Evolutionary conservation across 1,140 invertebrate species (phyloP).

Genomic region (Prorops nasuta): DNA sequence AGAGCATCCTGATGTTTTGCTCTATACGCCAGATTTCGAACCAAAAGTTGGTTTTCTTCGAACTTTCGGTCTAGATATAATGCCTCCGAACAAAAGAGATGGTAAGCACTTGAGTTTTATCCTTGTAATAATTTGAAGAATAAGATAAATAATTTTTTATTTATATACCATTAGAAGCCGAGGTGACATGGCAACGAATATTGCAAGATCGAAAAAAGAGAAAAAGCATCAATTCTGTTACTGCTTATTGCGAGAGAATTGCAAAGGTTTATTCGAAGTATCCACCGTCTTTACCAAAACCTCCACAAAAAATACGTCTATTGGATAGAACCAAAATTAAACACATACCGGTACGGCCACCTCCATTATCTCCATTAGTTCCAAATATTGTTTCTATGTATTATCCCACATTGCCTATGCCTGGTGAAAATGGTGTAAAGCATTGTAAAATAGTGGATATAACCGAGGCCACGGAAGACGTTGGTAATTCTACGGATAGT

Average conservation of each 20-base stretch:
- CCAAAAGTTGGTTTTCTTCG: conserved; percentile 49
- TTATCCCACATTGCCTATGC: conserved; percentile 37
- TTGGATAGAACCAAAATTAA: conserved; percentile 42
- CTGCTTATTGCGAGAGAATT: conserved; percentile 50
- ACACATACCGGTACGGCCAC: conserved; percentile 34
- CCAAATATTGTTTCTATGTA: conserved; percentile 36
- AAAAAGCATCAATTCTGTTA: conserved; percentile 48
- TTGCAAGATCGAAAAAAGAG: conserved; percentile 53
- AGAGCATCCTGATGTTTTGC: conserved; percentile 49
- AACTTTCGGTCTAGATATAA: conserved; percentile 49
- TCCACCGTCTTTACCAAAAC: conserved; percentile 39
- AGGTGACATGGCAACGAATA: conserved; percentile 53
- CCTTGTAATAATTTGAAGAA: neutral
- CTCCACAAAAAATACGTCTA: conserved; percentile 43
- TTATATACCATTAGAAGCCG: conserved; percentile 43
- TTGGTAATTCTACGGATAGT: conserved; percentile 23
- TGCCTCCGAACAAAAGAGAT: conserved; percentile 48
- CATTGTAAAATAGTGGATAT: conserved; percentile 37
- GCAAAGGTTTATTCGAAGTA: conserved; percentile 45
- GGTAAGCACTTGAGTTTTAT: conserved; percentile 29
- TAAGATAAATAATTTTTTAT: neutral
- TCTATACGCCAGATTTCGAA: conserved; percentile 46
- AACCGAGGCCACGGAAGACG: conserved; percentile 25
- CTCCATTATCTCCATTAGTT: conserved; percentile 43
- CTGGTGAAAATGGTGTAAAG: conserved; percentile 45